Conservation (phyloP, 2,888 invertebrate genomes). For the Drosophila leonis region DNA sequence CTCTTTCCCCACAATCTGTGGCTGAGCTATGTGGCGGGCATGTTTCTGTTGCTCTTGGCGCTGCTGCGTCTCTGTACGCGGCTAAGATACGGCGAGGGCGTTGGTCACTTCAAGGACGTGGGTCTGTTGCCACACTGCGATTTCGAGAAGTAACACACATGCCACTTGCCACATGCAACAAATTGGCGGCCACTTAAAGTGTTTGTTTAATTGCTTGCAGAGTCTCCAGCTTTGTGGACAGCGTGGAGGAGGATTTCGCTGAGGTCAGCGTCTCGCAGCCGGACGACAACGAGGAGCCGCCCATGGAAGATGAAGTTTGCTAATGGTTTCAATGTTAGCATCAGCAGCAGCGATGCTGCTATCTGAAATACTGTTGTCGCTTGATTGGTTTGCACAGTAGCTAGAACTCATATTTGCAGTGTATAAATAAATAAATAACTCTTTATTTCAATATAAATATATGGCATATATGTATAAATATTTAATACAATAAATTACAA, state of each 20-base stretch:
- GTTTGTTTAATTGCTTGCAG: constrained; percentile 61
- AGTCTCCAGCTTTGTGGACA: constrained; percentile 82
- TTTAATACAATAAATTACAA: not conserved
- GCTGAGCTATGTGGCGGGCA: constrained; percentile 86
- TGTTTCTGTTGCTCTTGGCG: constrained; percentile 85
- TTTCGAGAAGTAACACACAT: constrained; percentile 81
- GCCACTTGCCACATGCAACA: constrained; percentile 28
- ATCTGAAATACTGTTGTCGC: not conserved
- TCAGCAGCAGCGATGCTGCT: no score
- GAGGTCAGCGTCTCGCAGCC: constrained; percentile 72
- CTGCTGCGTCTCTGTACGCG: constrained; percentile 84
- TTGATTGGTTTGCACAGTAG: not conserved
- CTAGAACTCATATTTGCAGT: constrained; percentile 3
- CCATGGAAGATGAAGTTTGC: constrained; percentile 83
- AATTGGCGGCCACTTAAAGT: constrained; percentile 32
- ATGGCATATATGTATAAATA: constrained; percentile 1
- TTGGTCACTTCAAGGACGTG: constrained; percentile 77
- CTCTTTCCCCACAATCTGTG: constrained; percentile 86
- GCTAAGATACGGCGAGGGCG: constrained; percentile 69
- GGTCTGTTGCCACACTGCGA: constrained; percentile 84
- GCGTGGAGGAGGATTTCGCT: constrained; percentile 82
- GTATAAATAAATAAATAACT: not conserved
- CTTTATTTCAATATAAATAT: not conserved
- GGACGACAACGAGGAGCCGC: constrained; percentile 82
- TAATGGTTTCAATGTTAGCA: constrained; percentile 56